Percentiles rank a stretch among this genome's conserved stretches.
Evolutionary conservation across 1,140 invertebrate genomes (phyloP).

Genomic region (Lerema accius): DNA sequence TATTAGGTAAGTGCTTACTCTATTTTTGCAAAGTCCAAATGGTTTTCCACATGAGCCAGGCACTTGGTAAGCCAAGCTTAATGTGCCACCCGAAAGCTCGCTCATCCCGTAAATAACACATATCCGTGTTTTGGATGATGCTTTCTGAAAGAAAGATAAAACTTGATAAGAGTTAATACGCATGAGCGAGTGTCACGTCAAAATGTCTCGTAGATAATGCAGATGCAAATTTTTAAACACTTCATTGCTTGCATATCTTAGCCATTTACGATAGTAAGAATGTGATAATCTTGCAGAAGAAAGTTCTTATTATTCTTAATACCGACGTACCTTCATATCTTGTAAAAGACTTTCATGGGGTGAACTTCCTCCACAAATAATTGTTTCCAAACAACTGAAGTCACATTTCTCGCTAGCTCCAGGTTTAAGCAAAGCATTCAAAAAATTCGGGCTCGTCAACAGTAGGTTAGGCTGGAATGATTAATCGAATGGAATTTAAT

Average conservation of each 20-base stretch:
- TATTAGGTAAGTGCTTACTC: no score
- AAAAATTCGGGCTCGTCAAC: constrained; percentile 50
- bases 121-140: constrained; percentile 36
- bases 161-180: no score
- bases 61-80: constrained; percentile 12
- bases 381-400: constrained; percentile 51
- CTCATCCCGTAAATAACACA: constrained; percentile 42
- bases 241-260: no score
- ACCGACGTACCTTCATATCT: constrained; percentile 51
- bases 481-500: no score
- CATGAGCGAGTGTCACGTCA: no score
- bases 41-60: constrained; percentile 33
- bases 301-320: no score
- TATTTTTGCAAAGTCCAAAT: constrained; percentile 21
- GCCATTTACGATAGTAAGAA: no score
- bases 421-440: constrained; percentile 46
- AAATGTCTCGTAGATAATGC: no score
- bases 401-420: constrained; percentile 49
- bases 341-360: constrained; percentile 40
- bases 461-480: constrained; percentile 56
- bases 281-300: no score
- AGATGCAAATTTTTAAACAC: no score
- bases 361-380: constrained; percentile 50
- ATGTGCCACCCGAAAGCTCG: constrained; percentile 39
- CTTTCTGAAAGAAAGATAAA: constrained; percentile 32